A percentile compares a stretch with the other conserved stretches of the same genome.
Conservation (phyloP, 2,113 vertebrate genomes). For the Heterochromis multidens region DNA sequence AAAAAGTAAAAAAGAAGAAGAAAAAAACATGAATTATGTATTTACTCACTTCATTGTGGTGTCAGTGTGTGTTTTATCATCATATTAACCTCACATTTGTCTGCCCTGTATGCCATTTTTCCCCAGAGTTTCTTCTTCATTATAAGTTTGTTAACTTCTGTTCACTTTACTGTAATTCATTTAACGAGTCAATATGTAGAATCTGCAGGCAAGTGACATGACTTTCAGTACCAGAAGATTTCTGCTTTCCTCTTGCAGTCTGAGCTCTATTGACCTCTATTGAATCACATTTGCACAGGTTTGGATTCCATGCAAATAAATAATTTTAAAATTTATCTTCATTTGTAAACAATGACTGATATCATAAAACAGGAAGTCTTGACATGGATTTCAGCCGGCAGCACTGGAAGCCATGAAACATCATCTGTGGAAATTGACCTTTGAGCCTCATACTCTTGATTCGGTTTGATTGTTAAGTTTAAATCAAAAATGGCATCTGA, state of each 20-base stretch:
- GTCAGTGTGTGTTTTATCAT: background rate
- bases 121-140: accelerated
- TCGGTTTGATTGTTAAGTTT: accelerated
- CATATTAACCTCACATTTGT: background rate
- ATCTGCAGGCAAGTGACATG: background rate
- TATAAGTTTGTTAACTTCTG: background rate
- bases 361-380: background rate
- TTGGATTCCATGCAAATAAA: background rate
- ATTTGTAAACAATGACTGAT: background rate
- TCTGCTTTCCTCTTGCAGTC: background rate
- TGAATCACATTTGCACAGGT: background rate
- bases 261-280: background rate
- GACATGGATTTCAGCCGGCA: accelerated
- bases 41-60: background rate
- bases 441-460: background rate
- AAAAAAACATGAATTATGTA: background rate
- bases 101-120: background rate
- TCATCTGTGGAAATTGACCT: background rate
- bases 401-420: background rate
- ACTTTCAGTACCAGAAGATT: background rate
- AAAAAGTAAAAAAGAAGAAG: too few species aligned
- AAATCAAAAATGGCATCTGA: background rate
- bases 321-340: background rate
- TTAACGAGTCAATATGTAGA: background rate
- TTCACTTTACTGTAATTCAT: background rate